A percentile compares a stretch with the other conserved stretches of the same genome.
Evolutionary conservation across 2,113 vertebrate genomes (phyloP).

Genomic region (Plecturocebus donacophilus): DNA sequence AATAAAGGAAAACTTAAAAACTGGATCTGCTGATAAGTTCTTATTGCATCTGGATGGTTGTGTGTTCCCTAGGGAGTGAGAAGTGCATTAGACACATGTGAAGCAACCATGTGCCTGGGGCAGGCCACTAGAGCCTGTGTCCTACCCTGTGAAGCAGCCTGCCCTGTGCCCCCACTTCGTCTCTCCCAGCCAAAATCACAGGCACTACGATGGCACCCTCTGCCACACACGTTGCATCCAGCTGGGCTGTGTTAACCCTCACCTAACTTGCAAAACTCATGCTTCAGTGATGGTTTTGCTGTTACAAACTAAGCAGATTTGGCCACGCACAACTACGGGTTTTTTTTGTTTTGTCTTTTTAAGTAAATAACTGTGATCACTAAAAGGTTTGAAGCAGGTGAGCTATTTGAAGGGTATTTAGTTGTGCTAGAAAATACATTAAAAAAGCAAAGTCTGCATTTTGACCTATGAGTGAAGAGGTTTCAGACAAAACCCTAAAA

Average conservation of each 20-base stretch:
- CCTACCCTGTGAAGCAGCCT: neutral
- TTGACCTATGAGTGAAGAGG: neutral
- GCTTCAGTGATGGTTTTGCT: too few relatives aligned
- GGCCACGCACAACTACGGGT: too few relatives aligned
- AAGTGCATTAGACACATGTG: neutral
- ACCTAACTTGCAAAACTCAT: neutral
- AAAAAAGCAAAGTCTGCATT: neutral
- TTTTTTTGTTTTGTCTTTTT: neutral
- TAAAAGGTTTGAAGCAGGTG: neutral
- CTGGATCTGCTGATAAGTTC: neutral
- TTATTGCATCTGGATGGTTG: neutral
- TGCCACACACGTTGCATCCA: neutral
- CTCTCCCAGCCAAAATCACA: neutral
- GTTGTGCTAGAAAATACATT: neutral
- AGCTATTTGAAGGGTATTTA: neutral
- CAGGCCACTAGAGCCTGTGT: too few relatives aligned
- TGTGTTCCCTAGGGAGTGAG: neutral
- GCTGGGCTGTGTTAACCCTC: neutral
- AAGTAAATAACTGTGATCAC: neutral
- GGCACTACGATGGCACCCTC: fast-evolving
- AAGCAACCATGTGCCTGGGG: neutral
- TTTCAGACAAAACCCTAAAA: neutral
- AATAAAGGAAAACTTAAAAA: neutral
- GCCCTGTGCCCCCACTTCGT: neutral
- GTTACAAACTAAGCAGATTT: neutral